These are phyloP conservation scores for Athripsodes cinereus DNA, from an alignment of 2,888 invertebrate species.

Conservation along the genomic window DNA sequence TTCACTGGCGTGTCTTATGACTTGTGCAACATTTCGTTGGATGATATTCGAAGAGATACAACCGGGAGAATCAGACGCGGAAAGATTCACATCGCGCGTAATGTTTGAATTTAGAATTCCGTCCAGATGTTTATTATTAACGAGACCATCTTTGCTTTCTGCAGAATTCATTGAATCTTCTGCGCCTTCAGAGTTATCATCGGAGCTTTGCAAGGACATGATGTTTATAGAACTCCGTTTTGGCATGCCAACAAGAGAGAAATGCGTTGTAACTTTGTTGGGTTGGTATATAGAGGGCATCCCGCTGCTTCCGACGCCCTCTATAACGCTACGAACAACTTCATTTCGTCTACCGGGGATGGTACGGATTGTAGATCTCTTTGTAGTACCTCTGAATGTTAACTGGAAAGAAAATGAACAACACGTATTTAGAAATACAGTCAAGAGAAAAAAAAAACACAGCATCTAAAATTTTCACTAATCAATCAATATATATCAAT, in stretches of 20 bases:
- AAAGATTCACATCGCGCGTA: constrained; percentile 33
- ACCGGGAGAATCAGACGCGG: constrained; percentile 40
- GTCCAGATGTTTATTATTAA: constrained; percentile 30
- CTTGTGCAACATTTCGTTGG: constrained; percentile 37
- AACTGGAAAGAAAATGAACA: constrained; percentile 17
- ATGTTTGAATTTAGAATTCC: constrained; percentile 33
- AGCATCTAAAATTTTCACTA: too few species aligned
- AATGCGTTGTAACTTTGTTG: constrained; percentile 16
- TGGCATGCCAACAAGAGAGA: constrained; percentile 20
- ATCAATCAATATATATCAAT: too few species aligned
- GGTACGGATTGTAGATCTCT: constrained; percentile 11
- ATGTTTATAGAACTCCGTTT: constrained; percentile 12
- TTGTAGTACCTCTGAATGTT: constrained; percentile 15
- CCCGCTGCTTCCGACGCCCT: constrained; percentile 23
- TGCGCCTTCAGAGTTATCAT: constrained; percentile 31
- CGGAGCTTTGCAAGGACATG: constrained; percentile 26
- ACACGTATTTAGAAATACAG: too few species aligned
- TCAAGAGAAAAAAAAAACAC: too few species aligned
- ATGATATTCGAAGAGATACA: constrained; percentile 34
- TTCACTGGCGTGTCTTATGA: constrained; percentile 42
- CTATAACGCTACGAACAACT: constrained; percentile 23
- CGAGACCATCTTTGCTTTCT: constrained; percentile 41
- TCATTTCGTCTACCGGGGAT: constrained; percentile 12
- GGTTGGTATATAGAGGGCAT: constrained; percentile 3
- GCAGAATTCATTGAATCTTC: constrained; percentile 33